Conservation (phyloP, 2,888 invertebrate genomes). For the Pteria penguin region DNA sequence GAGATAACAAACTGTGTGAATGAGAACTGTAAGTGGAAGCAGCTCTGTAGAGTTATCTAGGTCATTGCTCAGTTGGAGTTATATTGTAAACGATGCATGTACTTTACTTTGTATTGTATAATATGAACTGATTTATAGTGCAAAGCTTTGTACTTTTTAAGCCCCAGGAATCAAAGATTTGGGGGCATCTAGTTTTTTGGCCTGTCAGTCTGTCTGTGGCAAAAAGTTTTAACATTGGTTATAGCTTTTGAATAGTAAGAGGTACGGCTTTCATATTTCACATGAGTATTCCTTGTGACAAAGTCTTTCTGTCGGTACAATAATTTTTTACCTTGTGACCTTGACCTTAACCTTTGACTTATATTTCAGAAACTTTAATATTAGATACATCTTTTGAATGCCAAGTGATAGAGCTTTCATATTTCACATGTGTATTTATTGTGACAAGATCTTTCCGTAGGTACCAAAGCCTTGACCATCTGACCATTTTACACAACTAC, state of each 20-base stretch:
- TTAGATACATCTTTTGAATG: neutral
- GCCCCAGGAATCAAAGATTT: too few species aligned
- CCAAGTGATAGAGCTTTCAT: neutral
- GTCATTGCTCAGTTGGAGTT: too few species aligned
- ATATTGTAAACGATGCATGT: too few species aligned
- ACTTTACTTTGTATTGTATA: too few species aligned
- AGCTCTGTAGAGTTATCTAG: too few species aligned
- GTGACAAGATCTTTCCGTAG: neutral
- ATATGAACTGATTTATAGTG: too few species aligned
- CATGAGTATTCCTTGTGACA: neutral
- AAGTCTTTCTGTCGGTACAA: neutral
- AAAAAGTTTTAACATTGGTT: neutral
- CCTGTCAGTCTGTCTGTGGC: neutral
- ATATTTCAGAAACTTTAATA: neutral
- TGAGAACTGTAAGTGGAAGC: too few species aligned
- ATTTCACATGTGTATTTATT: neutral
- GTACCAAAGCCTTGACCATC: neutral
- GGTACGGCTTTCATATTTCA: neutral
- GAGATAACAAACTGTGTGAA: too few species aligned
- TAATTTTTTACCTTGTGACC: neutral
- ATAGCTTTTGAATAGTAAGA: neutral
- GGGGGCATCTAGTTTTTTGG: neutral
- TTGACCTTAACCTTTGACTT: neutral
- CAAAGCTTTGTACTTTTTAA: too few species aligned
- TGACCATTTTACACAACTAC: neutral